phyloP scores from a whole-genome alignment of 2,797 vertebrate species.

The Antrozous pallidus region DNA sequence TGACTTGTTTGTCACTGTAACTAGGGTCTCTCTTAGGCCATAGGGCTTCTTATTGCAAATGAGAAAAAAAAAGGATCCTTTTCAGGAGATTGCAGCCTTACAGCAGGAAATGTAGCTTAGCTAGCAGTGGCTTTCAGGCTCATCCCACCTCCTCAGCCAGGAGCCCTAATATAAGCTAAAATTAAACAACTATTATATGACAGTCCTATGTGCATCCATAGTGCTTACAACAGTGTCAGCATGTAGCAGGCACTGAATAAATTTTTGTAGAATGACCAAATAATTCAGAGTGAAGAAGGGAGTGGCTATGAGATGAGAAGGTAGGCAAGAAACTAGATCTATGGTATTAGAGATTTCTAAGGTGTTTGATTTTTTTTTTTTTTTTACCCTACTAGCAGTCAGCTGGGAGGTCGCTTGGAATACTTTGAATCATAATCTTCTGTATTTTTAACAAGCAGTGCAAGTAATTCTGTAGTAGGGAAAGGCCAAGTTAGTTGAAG shows the following conservation, averaged over 20 bases:
- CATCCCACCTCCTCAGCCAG: not conserved
- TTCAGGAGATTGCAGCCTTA: not conserved
- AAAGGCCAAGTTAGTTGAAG: not conserved
- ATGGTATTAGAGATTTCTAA: not conserved
- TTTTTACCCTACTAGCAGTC: not conserved
- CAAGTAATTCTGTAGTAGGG: not conserved
- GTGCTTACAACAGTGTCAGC: not conserved
- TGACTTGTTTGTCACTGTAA: constrained; percentile 6
- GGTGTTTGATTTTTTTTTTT: not conserved
- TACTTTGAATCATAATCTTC: constrained; percentile 23
- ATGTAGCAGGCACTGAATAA: not conserved
- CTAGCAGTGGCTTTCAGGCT: constrained; percentile 7
- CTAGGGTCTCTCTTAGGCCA: not conserved
- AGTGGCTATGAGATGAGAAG: not conserved
- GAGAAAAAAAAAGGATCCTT: not conserved
- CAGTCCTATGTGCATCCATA: not conserved
- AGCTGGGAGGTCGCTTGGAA: not conserved
- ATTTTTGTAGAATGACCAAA: not conserved
- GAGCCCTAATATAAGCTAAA: not conserved
- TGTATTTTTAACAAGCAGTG: not conserved
- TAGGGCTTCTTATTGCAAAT: not conserved
- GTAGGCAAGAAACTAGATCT: not conserved
- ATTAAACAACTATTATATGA: not conserved
- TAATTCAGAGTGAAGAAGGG: not conserved
- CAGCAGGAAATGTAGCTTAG: not conserved